Evolutionary conservation across 64 coral and sea anemone species (phyloP).

Genomic region (Stichodactyla helianthus): DNA sequence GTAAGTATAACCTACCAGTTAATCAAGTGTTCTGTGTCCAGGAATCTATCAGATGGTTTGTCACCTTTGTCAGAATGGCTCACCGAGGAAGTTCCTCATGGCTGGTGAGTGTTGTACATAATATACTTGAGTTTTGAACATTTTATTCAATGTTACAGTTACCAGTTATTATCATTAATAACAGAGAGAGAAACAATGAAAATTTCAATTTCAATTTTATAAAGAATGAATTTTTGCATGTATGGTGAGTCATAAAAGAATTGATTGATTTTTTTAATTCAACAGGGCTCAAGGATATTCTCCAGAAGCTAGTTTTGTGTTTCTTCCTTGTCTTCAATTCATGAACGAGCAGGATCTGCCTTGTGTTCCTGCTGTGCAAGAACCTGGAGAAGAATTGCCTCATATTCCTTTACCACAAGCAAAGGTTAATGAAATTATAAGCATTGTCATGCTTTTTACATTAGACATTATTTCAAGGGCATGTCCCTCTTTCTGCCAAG

Average conservation of each 20-base stretch:
- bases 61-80: constrained; percentile 22
- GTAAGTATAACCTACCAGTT: not conserved
- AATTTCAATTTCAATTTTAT: too few species aligned
- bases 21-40: not conserved
- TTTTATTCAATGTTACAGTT: too few species aligned
- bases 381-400: constrained; percentile 16
- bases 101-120: constrained; percentile 4
- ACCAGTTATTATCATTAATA: too few species aligned
- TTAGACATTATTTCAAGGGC: too few species aligned
- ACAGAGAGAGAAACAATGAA: too few species aligned
- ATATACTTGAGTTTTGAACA: not conserved
- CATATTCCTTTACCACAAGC: constrained; percentile 21
- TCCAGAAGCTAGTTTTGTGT: constrained; percentile 40
- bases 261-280: not conserved
- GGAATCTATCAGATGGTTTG: constrained; percentile 26
- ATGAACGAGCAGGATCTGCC: not conserved
- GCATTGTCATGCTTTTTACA: too few species aligned
- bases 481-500: too few species aligned
- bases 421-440: not conserved
- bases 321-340: constrained; percentile 32
- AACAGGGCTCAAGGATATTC: constrained; percentile 23
- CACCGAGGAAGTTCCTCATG: constrained; percentile 25
- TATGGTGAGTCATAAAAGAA: too few species aligned
- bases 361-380: constrained; percentile 23
- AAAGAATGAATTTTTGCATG: too few species aligned